Conservation (phyloP, 2,888 invertebrate genomes). For the Ptychoptera albimana region DNA sequence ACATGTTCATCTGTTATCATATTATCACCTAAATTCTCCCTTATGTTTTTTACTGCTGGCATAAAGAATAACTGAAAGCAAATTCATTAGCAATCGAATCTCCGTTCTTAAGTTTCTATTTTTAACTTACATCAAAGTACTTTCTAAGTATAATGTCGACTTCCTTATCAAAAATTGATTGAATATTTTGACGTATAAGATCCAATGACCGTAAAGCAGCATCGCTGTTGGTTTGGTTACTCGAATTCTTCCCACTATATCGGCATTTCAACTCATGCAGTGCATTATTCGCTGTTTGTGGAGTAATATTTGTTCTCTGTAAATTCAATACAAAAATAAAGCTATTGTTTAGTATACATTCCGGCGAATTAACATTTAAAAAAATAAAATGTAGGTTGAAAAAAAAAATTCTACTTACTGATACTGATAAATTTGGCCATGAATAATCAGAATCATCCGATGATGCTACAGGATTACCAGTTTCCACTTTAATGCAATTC, state of each 20-base stretch:
- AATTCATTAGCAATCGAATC: no score
- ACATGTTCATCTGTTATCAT: conserved; percentile 40
- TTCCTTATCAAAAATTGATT: conserved; percentile 42
- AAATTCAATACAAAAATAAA: no score
- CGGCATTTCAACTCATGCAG: conserved; percentile 24
- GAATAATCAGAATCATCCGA: conserved; percentile 30
- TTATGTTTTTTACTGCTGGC: conserved; percentile 44
- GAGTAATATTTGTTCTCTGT: conserved; percentile 24
- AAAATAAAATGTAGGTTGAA: neutral
- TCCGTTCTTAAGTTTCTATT: no score
- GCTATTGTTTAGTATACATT: neutral
- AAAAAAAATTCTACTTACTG: conserved; percentile 13
- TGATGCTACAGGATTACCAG: conserved; percentile 21
- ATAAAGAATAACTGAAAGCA: conserved; percentile 38
- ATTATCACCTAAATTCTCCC: conserved; percentile 39
- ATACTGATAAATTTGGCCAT: conserved; percentile 20
- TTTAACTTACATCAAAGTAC: conserved; percentile 36
- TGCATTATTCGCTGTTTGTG: conserved; percentile 26
- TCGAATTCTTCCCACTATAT: conserved; percentile 18
- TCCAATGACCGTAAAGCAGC: conserved; percentile 36
- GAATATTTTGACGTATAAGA: conserved; percentile 41
- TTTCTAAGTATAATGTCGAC: conserved; percentile 40
- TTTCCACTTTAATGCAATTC: conserved; percentile 16
- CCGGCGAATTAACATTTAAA: neutral
- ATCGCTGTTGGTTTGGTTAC: conserved; percentile 20